A percentile compares a stretch with the other conserved stretches of the same genome.
Evolutionary conservation across 1,140 invertebrate genomes (phyloP).

Genomic region (Drosophila kikkawai): DNA sequence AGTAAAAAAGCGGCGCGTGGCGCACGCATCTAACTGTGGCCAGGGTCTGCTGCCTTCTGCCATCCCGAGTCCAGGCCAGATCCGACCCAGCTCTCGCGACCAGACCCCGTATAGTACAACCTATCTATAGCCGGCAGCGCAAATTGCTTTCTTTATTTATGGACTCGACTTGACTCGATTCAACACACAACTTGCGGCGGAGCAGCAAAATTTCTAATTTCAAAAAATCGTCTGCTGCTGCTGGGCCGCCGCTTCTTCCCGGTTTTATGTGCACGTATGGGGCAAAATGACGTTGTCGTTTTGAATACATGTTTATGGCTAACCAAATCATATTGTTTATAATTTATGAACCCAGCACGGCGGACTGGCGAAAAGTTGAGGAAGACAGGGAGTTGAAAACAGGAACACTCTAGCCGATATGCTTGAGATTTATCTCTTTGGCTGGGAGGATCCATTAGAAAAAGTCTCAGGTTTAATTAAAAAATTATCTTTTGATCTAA

Average conservation of each 20-base stretch:
- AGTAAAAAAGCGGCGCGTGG: conserved; percentile 67
- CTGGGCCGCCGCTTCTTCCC: conserved; percentile 31
- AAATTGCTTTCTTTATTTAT: conserved; percentile 83
- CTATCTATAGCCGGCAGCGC: conserved; percentile 71
- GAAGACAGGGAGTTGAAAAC: conserved; percentile 19
- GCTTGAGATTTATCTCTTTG: background rate
- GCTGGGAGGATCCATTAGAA: background rate
- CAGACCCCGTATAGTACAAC: conserved; percentile 24
- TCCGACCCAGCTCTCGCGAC: conserved; percentile 15
- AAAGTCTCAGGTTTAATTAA: background rate
- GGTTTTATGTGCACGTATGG: conserved; percentile 42
- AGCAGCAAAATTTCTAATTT: conserved; percentile 76
- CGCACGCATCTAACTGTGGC: conserved; percentile 72
- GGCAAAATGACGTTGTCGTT: conserved; percentile 68
- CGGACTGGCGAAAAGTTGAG: conserved; percentile 10
- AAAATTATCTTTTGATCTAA: background rate
- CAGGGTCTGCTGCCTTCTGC: conserved; percentile 72
- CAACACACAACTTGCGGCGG: conserved; percentile 26
- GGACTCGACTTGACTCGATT: conserved; percentile 69
- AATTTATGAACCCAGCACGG: conserved; percentile 61
- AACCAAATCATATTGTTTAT: conserved; percentile 75
- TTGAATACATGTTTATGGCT: conserved; percentile 72
- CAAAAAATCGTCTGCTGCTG: conserved; percentile 49
- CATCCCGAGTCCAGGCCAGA: conserved; percentile 53
- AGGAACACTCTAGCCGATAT: conserved; percentile 2